These are phyloP conservation scores for Onychomys leucogaster DNA, from an alignment of 2,797 vertebrate genomes.

Conservation along the genomic window DNA sequence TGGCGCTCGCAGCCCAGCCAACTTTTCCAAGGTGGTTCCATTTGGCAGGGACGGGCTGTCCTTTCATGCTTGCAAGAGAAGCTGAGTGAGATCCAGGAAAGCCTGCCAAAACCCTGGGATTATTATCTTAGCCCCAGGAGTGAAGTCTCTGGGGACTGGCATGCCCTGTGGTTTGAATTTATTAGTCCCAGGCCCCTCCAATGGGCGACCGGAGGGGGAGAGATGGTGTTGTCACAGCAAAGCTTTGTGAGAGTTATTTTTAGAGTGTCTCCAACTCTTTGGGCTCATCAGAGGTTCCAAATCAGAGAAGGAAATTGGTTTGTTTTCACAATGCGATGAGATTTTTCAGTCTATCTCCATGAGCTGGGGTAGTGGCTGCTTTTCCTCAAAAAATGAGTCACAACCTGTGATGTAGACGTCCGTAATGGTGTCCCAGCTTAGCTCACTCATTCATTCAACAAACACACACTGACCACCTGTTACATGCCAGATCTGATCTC, in stretches of 20 bases:
- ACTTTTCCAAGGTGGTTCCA: conserved; percentile 18
- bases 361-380: neutral
- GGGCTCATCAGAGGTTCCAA: conserved; percentile 17
- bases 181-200: neutral
- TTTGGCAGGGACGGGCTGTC: conserved; percentile 51
- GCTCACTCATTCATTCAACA: neutral
- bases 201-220: neutral
- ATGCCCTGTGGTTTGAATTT: conserved; percentile 59
- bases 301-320: neutral
- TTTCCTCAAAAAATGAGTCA: neutral
- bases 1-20: neutral
- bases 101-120: conserved; percentile 58
- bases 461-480: neutral
- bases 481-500: neutral
- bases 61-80: conserved; percentile 57
- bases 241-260: conserved; percentile 54
- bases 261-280: conserved; percentile 18
- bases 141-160: conserved; percentile 32
- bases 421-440: neutral
- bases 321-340: neutral
- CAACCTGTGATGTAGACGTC: neutral
- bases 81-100: conserved; percentile 54
- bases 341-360: neutral
- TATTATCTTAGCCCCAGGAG: conserved; percentile 68
- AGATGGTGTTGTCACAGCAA: neutral